Evolutionary conservation across 2,888 invertebrate genomes (phyloP), one percentile per base, ranked within the genome.

Genomic region (Eupithecia subumbrata): DNA sequence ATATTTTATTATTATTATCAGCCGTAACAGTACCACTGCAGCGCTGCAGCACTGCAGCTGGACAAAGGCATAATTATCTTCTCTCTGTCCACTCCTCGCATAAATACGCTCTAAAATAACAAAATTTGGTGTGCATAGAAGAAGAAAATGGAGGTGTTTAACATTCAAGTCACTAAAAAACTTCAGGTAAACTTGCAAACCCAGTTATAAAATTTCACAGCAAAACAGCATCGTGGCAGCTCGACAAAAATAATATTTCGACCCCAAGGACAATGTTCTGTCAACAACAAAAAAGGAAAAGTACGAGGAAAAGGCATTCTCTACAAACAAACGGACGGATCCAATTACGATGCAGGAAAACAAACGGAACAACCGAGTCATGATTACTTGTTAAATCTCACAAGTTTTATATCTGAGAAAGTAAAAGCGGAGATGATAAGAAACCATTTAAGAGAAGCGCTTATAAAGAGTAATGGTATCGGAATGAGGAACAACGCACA

Each of bases 261-360:
- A 12, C 18, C 45, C 11, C 45, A 48, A 48, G 48, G 34, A 69
- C 45, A 69, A 69, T 40, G 40, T 40, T 68, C 52, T 37, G 48
- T 25, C 64, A 64, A 48, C 66, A 70, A 71, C 52, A 48, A 74
- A 67, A 30, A 30, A 18, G 12, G 16, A n/a, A 67, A 70, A 30
- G 22, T 25, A 34, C 12, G 22, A 71, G 66, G 70, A 66, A 70
- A 64, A 48, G 37, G 52, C 45, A 68, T 68, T 45, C 68, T 69
- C 48, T 48, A 56, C 68, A 75, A 34, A 69, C 71, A 74, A 75
- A 72, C 69, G 16, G 30, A 56, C 43, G 30, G 66, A 70, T 71
- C 56, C 71, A 71, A 75, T 75, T 71, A 72, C 72, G 18, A 69
- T 45, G 52, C 56, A 72, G 69, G 69, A 72, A 76, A 72, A 75